These are phyloP conservation scores for Triplophysa bombifrons DNA, from an alignment of 2,797 vertebrate genomes.

Conservation along the genomic window DNA sequence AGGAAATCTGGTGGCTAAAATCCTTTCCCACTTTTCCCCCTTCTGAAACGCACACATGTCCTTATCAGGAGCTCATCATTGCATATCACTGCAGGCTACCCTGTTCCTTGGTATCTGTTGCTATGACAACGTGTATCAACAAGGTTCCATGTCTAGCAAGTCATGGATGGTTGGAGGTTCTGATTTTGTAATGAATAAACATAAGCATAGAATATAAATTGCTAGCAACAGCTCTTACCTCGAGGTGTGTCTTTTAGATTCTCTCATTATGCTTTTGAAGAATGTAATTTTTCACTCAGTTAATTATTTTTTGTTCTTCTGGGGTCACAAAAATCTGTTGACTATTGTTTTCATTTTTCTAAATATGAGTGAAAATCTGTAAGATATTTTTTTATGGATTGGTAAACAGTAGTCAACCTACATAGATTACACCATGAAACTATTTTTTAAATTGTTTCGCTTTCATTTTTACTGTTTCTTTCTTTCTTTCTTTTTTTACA, in stretches of 20 bases:
- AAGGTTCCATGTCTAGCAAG: slow-evolving; percentile 25
- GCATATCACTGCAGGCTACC: slow-evolving; percentile 30
- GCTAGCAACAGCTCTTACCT: slow-evolving; percentile 10
- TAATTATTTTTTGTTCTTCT: too few species aligned
- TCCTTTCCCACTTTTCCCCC: slow-evolving; percentile 5
- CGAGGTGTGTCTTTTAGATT: too few species aligned
- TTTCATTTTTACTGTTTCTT: too few species aligned
- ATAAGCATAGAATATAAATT: slow-evolving; percentile 18
- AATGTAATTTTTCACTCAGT: too few species aligned
- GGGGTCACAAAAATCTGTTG: background rate
- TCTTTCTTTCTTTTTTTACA: too few species aligned
- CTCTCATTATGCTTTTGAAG: background rate
- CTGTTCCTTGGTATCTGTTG: slow-evolving; percentile 31
- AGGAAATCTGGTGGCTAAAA: slow-evolving; percentile 6
- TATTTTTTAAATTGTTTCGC: too few species aligned
- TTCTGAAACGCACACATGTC: slow-evolving; percentile 11
- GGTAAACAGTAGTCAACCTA: too few species aligned
- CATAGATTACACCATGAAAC: too few species aligned
- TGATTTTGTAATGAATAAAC: slow-evolving; percentile 4
- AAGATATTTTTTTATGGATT: too few species aligned
- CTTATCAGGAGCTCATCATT: slow-evolving; percentile 49
- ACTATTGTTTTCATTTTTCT: too few species aligned
- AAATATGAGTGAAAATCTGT: too few species aligned
- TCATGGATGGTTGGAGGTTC: slow-evolving; percentile 17
- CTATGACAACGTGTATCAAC: slow-evolving; percentile 40